Conservation (phyloP, 2,888 invertebrate species). For the Syritta pipiens region DNA sequence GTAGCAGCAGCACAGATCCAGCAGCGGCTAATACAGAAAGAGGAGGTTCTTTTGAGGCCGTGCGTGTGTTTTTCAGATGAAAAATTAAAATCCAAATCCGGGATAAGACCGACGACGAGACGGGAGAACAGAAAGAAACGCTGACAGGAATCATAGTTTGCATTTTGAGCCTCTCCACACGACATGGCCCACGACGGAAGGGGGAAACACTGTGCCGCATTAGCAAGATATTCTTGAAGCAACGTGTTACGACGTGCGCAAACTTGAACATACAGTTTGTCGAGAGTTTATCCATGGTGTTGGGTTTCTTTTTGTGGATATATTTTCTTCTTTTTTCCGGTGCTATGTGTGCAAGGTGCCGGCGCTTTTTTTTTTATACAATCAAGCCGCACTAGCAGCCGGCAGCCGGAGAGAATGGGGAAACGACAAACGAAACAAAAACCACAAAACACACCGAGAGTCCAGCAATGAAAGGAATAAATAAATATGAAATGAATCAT, state of each 20-base stretch:
- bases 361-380: conserved; percentile 27
- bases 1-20: too few relatives aligned
- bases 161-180: neutral
- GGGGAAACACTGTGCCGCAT: conserved; percentile 16
- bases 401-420: neutral
- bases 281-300: conserved; percentile 33
- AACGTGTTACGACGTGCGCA: conserved; percentile 63
- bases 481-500: conserved; percentile 45
- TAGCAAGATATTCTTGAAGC: conserved; percentile 49
- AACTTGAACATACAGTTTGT: conserved; percentile 59
- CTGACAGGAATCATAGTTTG: neutral
- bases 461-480: conserved; percentile 47
- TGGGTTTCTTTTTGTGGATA: conserved; percentile 48
- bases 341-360: conserved; percentile 53
- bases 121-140: conserved; percentile 10
- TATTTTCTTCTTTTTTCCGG: too few relatives aligned
- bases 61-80: conserved; percentile 38
- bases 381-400: neutral
- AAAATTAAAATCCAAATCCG: conserved; percentile 57
- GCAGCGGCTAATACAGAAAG: conserved; percentile 18
- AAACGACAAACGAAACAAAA: neutral
- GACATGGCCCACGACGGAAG: neutral
- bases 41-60: conserved; percentile 7
- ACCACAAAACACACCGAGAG: conserved; percentile 21
- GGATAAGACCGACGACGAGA: conserved; percentile 36